A percentile compares a stretch with the other conserved stretches of the same genome.
These are phyloP conservation scores for Agrochola circellaris DNA, from an alignment of 2,888 invertebrate genomes.

Conservation along the genomic window DNA sequence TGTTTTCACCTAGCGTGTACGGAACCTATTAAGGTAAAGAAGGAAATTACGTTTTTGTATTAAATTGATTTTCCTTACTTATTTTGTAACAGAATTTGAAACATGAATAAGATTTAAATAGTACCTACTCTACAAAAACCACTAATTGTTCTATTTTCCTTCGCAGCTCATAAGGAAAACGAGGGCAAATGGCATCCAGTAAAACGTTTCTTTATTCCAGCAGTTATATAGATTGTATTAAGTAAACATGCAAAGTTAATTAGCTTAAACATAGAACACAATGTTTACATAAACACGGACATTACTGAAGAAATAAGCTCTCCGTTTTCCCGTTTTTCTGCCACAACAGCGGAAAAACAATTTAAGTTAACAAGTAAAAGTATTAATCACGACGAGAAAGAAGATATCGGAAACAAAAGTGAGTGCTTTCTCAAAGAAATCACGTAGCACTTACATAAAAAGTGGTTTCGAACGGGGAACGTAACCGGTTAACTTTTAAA, in stretches of 20 bases:
- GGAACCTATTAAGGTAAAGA: constrained; percentile 23
- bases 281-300: constrained; percentile 55
- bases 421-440: constrained; percentile 82
- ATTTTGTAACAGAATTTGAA: constrained; percentile 29
- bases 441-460: constrained; percentile 87
- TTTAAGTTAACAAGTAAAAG: constrained; percentile 81
- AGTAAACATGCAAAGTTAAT: constrained; percentile 66
- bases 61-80: constrained; percentile 42
- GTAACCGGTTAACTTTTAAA: constrained; percentile 90
- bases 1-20: constrained; percentile 29
- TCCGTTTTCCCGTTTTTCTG: constrained; percentile 58
- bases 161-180: constrained; percentile 26
- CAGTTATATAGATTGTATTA: constrained; percentile 41
- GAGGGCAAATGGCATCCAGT: constrained; percentile 22
- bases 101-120: constrained; percentile 17
- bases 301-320: constrained; percentile 60
- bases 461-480: constrained; percentile 85
- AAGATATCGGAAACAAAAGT: constrained; percentile 82
- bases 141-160: constrained; percentile 24
- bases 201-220: constrained; percentile 30
- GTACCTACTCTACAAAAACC: not conserved
- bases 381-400: constrained; percentile 79
- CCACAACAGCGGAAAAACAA: constrained; percentile 73
- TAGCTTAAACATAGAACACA: constrained; percentile 59
- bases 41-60: constrained; percentile 47